Base-by-base conservation (phyloP, 2,113 vertebrate genomes). In the Antechinus stuartii region DNA sequence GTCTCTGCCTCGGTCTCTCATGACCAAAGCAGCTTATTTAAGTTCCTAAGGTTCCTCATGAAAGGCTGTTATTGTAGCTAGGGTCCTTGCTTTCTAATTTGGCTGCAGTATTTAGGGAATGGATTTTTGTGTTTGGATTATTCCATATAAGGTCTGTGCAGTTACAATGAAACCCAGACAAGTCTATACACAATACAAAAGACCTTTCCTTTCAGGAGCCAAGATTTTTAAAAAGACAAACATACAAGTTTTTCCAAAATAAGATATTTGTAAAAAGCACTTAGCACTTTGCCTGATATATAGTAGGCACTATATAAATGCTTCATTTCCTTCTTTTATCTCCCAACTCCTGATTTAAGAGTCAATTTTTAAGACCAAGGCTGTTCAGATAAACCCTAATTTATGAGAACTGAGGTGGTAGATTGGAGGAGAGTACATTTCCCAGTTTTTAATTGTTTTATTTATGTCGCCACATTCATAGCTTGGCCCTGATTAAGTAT, bases 381-480 rank as follows among this genome's bases (percentile, higher is more conserved):
- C 54, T 49, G 27, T 30, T 54, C 10, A 47, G 56, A 27, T 30
- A 3, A 11, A 0, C 61, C 57, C 11, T 57, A 14, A 93, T 26
- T 56, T 57, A 93, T 91, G 35, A 42, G n/a, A 42, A 52, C n/a
- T 61, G 10, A 1, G 54, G 27, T 30, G 4, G 35, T 22, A 92
- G 49, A 90, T 68, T 27, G 14, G 24, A 27, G 23, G 22, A 3
- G 35, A 7, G 26, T 19, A 54, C 53, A 8, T 27, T 90, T 94
- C 30, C 50, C 92, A n/a, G 54, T 49, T 96, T 92, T 92, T 19
- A 55, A 76, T 92, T 94, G 52, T 91, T 94, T 96, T 91, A 56
- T 47, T 61, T 96, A 53, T 49, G 94, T 91, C 52, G 10, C 47
- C 61, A 47, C 26, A 35, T 84, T 49, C 90, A 23, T 54, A 19